Evolutionary conservation across 2,113 vertebrate genomes (phyloP).

Genomic region (Accipiter cooperii): DNA sequence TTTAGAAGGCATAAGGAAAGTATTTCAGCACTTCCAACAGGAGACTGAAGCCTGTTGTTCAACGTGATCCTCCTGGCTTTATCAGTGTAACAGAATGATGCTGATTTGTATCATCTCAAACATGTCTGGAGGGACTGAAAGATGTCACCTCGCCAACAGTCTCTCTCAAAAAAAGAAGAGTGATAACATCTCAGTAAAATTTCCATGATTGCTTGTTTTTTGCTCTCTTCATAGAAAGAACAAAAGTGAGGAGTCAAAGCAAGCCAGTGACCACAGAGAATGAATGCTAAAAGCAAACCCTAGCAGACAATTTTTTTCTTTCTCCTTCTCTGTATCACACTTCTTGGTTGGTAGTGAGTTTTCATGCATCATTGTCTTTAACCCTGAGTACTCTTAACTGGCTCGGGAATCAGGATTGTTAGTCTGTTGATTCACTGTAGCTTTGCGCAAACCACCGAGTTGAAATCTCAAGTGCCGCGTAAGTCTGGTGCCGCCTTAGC

Average conservation of each 20-base stretch:
- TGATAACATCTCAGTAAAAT: background rate
- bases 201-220: background rate
- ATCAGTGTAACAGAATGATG: constrained; percentile 20
- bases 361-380: background rate
- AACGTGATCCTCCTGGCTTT: background rate
- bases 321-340: background rate
- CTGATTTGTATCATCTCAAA: constrained; percentile 28
- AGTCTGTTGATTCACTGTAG: background rate
- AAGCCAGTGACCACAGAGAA: background rate
- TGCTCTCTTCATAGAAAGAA: background rate
- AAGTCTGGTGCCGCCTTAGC: background rate
- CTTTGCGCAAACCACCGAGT: background rate
- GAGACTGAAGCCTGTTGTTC: background rate
- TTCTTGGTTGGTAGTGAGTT: background rate
- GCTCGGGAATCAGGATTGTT: background rate
- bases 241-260: background rate
- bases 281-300: background rate
- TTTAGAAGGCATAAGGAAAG: background rate
- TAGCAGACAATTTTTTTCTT: background rate
- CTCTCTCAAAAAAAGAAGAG: constrained; percentile 7
- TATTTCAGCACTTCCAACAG: background rate
- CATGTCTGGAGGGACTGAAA: constrained; percentile 21
- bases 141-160: background rate
- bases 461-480: background rate
- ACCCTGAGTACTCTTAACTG: background rate